Evolutionary conservation across 2,113 vertebrate species (phyloP), one percentile per base, ranked within the genome.

Genomic region (Xyliphius kryptos): DNA sequence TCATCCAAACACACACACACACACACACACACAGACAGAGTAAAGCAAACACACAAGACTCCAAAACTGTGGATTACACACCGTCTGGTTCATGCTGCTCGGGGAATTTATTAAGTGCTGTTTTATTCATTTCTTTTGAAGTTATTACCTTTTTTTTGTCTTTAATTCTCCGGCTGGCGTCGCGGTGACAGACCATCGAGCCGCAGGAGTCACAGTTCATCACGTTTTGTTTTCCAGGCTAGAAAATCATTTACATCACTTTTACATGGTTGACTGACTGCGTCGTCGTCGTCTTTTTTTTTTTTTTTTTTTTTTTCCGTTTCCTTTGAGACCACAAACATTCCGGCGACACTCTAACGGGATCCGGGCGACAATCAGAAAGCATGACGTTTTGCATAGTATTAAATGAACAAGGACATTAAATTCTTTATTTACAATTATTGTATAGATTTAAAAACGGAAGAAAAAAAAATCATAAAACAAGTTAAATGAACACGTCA

Each of bases 391-490:
- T 93, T 98, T 97, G 95, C 95, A 97, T 98, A 98, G 95, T 97
- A 95, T 87, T 97, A 98, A 94, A 97, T 97, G 92, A 96, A 96
- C 91, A 97, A 90, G 94, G 87, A 97, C 88, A 91, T 90, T 91
- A 89, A 95, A 88, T 91, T 94, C 88, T 98, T 97, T 97, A 97
- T 97, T 95, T 97, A 98, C 96, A 97, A 88, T 97, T 95, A 96
- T 95, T 92, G 88, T 95, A 92, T 93, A 95, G 92, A 92, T 89
- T 92, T 93, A 90, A 70, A 83, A 94, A 83, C 94, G 91, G 84
- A 94, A 84, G 94, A 83, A 94, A 92, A 85, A 94, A 84, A 94
- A 92, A 91, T 91, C 90, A 91, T 93, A 95, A 97, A 98, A 95
- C 92, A 92, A 86, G 91, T 95, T 92, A 89, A 87, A 90, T 89